Evolutionary conservation across 2,797 vertebrate species (phyloP).

Genomic region (Chaetophractus vellerosus): DNA sequence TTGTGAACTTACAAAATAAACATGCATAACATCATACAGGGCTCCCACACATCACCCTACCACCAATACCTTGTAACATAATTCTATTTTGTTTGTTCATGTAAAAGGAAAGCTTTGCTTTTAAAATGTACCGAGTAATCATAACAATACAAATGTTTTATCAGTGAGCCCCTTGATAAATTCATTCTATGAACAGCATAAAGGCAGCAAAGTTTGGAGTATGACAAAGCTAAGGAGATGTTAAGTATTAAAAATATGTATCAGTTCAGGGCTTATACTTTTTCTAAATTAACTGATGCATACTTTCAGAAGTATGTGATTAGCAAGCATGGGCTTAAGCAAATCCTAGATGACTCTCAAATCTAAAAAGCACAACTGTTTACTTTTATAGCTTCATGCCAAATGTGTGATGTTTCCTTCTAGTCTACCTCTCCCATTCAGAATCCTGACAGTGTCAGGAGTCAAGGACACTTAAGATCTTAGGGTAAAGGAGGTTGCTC

Average conservation of each 20-base stretch:
- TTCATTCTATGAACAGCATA: neutral
- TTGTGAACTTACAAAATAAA: too few species aligned
- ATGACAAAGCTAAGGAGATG: neutral
- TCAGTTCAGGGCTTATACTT: neutral
- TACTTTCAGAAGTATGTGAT: conserved; percentile 29
- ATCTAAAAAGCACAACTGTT: neutral
- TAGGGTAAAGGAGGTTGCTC: neutral
- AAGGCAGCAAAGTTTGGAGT: neutral
- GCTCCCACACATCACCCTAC: too few species aligned
- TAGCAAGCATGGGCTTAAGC: neutral
- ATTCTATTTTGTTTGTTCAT: neutral
- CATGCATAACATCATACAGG: too few species aligned
- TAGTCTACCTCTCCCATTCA: neutral
- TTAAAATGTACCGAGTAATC: neutral
- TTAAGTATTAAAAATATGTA: neutral
- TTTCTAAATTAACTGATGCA: neutral
- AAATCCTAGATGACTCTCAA: neutral
- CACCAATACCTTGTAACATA: too few species aligned
- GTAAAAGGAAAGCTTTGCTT: conserved; percentile 1
- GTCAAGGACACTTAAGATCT: neutral
- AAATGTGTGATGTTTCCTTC: neutral
- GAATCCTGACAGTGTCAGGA: neutral
- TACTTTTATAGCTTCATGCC: neutral
- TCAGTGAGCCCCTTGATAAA: neutral
- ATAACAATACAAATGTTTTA: neutral